Conservation (phyloP, 2,113 vertebrate species). For the Mesitornis unicolor region DNA sequence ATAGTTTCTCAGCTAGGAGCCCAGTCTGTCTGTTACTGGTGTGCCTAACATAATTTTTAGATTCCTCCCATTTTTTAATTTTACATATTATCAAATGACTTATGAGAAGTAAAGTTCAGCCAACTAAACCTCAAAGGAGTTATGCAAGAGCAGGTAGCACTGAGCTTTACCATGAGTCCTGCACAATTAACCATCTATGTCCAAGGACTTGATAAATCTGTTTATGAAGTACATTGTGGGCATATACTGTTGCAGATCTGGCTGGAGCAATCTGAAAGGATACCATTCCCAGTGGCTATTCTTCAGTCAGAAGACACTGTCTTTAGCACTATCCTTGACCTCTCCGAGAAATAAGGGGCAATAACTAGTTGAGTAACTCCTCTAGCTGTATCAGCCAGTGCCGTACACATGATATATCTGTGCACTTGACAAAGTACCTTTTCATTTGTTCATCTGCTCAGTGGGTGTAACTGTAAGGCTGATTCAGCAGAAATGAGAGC, state of each 20-base stretch:
- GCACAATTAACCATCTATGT: not conserved
- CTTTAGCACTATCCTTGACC: not conserved
- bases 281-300: not conserved
- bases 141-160: not conserved
- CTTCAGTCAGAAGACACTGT: not conserved
- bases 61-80: not conserved
- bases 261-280: not conserved
- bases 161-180: not conserved
- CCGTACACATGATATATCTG: not conserved
- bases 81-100: not conserved
- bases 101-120: not conserved
- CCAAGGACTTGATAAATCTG: not conserved
- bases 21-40: not conserved
- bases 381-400: not conserved
- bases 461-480: not conserved
- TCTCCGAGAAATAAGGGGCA: not conserved
- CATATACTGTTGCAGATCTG: not conserved
- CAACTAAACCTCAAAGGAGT: not conserved
- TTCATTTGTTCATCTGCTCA: not conserved
- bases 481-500: constrained; percentile 23
- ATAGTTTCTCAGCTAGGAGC: constrained; percentile 1
- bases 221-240: not conserved
- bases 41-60: not conserved
- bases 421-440: not conserved
- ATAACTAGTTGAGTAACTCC: not conserved